Base-by-base conservation (phyloP, 1,140 invertebrate species). In the Drosophila tropicalis region DNA sequence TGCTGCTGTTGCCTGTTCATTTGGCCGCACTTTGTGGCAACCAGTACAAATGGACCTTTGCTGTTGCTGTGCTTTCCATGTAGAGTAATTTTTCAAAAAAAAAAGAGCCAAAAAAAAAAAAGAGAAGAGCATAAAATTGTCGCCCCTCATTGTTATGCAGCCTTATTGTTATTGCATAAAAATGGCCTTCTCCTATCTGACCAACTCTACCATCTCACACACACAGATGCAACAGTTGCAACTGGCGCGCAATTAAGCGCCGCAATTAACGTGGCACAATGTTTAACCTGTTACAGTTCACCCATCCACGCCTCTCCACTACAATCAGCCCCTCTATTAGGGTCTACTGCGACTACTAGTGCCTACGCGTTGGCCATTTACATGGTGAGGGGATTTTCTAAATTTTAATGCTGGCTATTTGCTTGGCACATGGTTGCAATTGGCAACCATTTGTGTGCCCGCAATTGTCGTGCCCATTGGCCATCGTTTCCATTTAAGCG, bases 141-240 rank as follows among this genome's bases (percentile, higher is more conserved):
- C 60, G 71, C 67, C 68, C 65, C 70, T 78, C 80, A 87, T 87
- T 90, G 84, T 79, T 83, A 89, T 89, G 80, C 76, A 84, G 85
- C 77, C 70, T 87, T 89, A 87, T 87, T 89, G 84, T 87, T 87
- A 87, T 87, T 87, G 84, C 84, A 87, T 89, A 89, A 87, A 87
- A 87, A 87, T 89, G 51, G 73, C 76, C 61, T 17, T 29, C 61
- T 51, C 41, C 67, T 22, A 19, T 61, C 51, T 25, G 17, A 29
- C 55, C 22, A 60, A 67, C 51, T 17, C 47, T 29, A n/a, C 57
- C 3, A 44, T 19, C 19, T 57, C 56, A 51, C 63, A 68, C 51
- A 55, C 66, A 71, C 51, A 65, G 67, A 71, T 81, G 82, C 82
- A 85, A 85, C 83, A 89, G 79, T 87, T 83, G 83, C 83, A 86